Conservation (phyloP, 2,797 vertebrate genomes). For the Eulemur albifrons region DNA sequence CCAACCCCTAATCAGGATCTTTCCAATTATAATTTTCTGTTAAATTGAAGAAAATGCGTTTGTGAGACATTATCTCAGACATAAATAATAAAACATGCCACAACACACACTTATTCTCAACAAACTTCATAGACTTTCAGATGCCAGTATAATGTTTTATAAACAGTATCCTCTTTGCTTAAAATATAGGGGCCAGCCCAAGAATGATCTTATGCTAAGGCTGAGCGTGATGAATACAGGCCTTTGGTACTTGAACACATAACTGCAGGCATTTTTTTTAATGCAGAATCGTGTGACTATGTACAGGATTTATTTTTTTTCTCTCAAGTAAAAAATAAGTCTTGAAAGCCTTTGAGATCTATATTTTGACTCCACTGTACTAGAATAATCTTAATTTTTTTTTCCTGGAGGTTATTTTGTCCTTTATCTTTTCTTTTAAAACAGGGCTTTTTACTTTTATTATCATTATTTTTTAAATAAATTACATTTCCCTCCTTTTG, state of each 20-base stretch:
- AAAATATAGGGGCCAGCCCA: slow-evolving; percentile 25
- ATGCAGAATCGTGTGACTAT: not conserved
- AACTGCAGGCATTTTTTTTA: not conserved
- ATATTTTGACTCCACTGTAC: not conserved
- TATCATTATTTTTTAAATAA: not conserved
- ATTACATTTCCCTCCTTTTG: not conserved
- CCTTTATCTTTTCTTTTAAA: slow-evolving; percentile 28
- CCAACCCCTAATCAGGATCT: not conserved
- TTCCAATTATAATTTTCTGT: not conserved
- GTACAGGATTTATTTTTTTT: not conserved
- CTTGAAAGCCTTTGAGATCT: not conserved
- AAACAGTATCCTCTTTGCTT: not conserved
- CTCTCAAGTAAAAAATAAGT: slow-evolving; percentile 22
- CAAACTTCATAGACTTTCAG: not conserved
- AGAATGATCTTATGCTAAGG: slow-evolving; percentile 20
- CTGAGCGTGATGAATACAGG: not conserved
- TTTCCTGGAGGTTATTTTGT: slow-evolving; percentile 13
- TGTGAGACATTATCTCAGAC: not conserved
- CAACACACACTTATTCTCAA: not conserved
- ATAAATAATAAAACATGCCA: slow-evolving; percentile 12
- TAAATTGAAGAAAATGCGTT: not conserved
- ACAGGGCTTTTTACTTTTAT: not conserved
- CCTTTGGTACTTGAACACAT: slow-evolving; percentile 20
- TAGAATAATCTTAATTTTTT: slow-evolving; percentile 2
- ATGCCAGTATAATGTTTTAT: not conserved